A percentile compares a stretch with the other conserved stretches of the same genome.
Conservation (phyloP, 2,797 vertebrate genomes). For the Loriculus beryllinus region DNA sequence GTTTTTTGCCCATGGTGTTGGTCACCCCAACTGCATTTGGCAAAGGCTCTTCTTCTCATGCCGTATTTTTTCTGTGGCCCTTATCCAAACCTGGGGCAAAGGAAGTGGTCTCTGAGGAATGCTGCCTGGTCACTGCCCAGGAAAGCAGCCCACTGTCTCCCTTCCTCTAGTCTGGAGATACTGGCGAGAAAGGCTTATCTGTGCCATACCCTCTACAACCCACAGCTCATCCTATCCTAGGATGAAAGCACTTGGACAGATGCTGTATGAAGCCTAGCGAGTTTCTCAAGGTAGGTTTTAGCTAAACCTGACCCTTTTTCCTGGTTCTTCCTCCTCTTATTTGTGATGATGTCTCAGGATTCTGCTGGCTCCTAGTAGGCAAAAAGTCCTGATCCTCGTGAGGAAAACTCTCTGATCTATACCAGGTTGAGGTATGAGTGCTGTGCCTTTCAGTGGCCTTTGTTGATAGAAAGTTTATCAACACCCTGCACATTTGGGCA, state of each 20-base stretch:
- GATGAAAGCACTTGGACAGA: not conserved
- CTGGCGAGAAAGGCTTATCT: not conserved
- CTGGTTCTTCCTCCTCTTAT: not conserved
- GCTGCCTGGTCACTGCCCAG: not conserved
- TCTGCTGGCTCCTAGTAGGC: not conserved
- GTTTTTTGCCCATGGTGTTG: not conserved
- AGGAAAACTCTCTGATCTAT: not conserved
- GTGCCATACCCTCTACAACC: not conserved
- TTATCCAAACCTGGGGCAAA: not conserved
- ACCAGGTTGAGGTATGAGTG: rapidly evolving
- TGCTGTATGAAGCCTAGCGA: not conserved
- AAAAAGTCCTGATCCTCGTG: rapidly evolving
- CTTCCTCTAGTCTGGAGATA: not conserved
- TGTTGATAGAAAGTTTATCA: not conserved
- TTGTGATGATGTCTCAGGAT: not conserved
- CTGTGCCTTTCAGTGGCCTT: not conserved
- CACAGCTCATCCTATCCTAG: not conserved
- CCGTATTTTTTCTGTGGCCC: not conserved
- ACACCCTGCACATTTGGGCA: rapidly evolving
- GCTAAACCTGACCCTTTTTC: not conserved
- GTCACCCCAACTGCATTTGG: not conserved
- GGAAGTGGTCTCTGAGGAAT: not conserved
- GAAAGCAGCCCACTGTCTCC: not conserved
- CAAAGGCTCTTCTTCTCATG: not conserved
- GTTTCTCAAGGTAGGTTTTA: not conserved